Evolutionary conservation across 2,797 vertebrate species (phyloP).

Genomic region (Tokudaia tokunoshimensis): DNA sequence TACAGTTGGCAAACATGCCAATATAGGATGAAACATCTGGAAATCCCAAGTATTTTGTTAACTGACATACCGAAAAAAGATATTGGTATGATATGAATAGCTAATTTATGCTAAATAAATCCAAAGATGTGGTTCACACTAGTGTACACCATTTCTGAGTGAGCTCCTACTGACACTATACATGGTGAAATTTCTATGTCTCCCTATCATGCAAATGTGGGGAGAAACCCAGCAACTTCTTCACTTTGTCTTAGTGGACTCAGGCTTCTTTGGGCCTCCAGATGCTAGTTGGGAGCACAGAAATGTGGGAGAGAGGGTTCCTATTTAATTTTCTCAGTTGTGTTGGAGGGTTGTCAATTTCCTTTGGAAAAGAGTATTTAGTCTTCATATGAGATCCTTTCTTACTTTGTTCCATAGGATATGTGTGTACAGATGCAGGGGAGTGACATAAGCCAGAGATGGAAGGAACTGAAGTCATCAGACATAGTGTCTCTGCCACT

Average conservation of each 20-base stretch:
- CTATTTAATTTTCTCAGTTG: neutral
- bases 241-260: slow-evolving; percentile 26
- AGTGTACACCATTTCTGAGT: neutral
- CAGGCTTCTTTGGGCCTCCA: neutral
- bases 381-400: neutral
- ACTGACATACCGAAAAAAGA: slow-evolving; percentile 28
- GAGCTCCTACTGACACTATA: neutral
- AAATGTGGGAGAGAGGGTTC: neutral
- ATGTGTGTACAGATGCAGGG: neutral
- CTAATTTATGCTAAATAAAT: slow-evolving; percentile 62
- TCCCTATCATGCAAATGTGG: neutral
- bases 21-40: slow-evolving; percentile 67
- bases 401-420: neutral
- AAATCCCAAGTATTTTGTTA: slow-evolving; percentile 50
- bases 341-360: neutral
- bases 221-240: neutral
- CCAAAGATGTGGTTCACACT: slow-evolving; percentile 55
- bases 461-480: neutral
- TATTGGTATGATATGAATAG: slow-evolving; percentile 22
- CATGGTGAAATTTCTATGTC: slow-evolving; percentile 14
- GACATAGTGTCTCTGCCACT: neutral
- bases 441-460: neutral
- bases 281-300: neutral
- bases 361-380: neutral
- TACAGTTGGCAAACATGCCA: slow-evolving; percentile 69